Evolutionary conservation across 2,113 vertebrate genomes (phyloP).

Genomic region (Muntiacus reevesi): DNA sequence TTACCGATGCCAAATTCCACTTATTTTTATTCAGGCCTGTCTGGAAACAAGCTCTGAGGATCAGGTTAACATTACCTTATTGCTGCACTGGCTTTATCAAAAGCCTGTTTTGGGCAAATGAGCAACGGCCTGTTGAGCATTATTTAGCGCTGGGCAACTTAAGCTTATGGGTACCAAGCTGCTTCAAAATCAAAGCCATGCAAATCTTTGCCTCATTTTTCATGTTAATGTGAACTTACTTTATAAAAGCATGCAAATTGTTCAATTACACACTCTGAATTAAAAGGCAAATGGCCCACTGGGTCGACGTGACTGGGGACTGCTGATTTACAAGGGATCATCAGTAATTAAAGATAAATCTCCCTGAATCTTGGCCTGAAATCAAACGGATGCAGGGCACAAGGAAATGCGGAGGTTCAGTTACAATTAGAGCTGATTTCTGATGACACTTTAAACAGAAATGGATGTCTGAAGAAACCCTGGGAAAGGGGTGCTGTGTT

Average conservation of each 20-base stretch:
- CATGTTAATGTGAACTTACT: neutral
- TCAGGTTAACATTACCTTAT: neutral
- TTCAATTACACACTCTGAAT: neutral
- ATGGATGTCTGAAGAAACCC: neutral
- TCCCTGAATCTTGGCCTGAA: neutral
- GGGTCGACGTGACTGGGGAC: neutral
- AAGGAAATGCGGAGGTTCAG: neutral
- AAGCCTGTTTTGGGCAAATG: neutral
- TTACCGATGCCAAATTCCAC: neutral
- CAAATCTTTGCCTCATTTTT: neutral
- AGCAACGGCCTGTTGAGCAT: neutral
- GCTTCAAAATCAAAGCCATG: neutral
- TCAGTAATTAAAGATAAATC: neutral
- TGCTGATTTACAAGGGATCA: neutral
- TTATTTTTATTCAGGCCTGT: neutral
- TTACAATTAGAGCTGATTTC: neutral
- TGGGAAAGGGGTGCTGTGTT: neutral
- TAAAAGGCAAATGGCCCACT: neutral
- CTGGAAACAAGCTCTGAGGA: neutral
- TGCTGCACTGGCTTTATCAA: neutral
- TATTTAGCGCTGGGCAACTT: neutral
- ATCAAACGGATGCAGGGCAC: neutral
- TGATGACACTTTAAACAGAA: neutral
- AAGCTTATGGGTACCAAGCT: neutral
- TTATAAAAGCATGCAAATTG: neutral